Base-by-base conservation (phyloP, 2,888 invertebrate genomes). In the Drymonia ruficornis region DNA sequence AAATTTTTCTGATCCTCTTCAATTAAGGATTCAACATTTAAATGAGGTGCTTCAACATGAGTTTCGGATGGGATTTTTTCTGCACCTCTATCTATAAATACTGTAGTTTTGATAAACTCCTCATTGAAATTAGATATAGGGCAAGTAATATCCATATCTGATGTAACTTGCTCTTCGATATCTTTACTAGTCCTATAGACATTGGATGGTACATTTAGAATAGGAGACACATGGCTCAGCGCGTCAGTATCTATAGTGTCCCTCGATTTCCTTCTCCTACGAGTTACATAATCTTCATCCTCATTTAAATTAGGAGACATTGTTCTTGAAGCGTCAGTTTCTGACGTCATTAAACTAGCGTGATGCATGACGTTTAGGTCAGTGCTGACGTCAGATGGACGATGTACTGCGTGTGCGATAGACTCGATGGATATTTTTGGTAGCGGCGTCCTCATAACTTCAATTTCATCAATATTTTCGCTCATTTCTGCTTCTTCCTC, bases 381-480 rank as follows among this genome's bases (percentile, higher is more conserved):
- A 34, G 0, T 11, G 7, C 19, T 15, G 53, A 31, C 47, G 46
- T 49, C 36, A 0, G 61, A 53, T 0, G 8, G 0, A 8, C 16
- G 50, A 1, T 4, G 15, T 0, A 36, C 34, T 16, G 18, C 15
- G 0, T 15, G 15, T 23, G 11, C 23, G 8, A 55, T 36, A 2
- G 63, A 60, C 7, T 43, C 54, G 11, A 18, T 16, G 12, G 60
- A 56, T 18, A 52, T 11, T 28, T 55, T 16, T 4, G 23, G 12
- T 15, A 44, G 43, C 7, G 51, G 51, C 2, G 53, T 53, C 40
- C 40, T 42, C 23, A 62, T 50, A 6, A n/a, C 34, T 19, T 59
- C 57, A 0, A 55, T 16, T 1, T 44, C 12, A 36, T 50, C 23
- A n/a, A 6, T 19, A 11, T 6, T 19, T 15, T 1, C 44, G 23